Percentiles rank a stretch among this genome's conserved stretches.
Conservation (phyloP, 2,113 vertebrate genomes). For the Pangasianodon hypophthalmus region DNA sequence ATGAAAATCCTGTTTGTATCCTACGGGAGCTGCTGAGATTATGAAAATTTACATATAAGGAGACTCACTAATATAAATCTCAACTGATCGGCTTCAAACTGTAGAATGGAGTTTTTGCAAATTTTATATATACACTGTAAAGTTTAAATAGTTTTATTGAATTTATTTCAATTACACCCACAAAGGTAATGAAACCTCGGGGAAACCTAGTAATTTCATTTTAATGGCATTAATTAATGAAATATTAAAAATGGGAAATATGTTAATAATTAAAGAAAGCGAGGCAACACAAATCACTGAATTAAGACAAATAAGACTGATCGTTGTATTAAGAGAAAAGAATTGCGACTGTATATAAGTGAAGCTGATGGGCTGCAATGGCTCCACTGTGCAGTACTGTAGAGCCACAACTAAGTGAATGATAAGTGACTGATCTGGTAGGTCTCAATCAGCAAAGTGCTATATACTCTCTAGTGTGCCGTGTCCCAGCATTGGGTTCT, state of each 20-base stretch:
- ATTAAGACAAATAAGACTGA: neutral
- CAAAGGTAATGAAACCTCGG: no score
- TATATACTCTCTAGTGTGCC: no score
- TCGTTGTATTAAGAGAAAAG: neutral
- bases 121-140: neutral
- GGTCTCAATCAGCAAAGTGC: no score
- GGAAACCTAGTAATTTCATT: neutral
- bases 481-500: neutral
- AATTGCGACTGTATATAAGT: neutral
- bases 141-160: neutral
- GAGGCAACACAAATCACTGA: neutral
- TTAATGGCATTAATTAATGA: neutral
- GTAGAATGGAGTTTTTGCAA: neutral
- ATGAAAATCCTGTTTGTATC: slow-evolving; percentile 2
- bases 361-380: neutral
- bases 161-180: neutral
- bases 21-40: neutral
- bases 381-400: no score
- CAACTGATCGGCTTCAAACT: neutral
- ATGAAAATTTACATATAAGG: neutral
- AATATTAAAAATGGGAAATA: neutral
- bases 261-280: neutral
- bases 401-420: neutral
- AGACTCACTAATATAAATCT: neutral
- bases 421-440: neutral